These are phyloP conservation scores for Pectinophora gossypiella DNA, from an alignment of 1,140 invertebrate genomes.

Conservation along the genomic window DNA sequence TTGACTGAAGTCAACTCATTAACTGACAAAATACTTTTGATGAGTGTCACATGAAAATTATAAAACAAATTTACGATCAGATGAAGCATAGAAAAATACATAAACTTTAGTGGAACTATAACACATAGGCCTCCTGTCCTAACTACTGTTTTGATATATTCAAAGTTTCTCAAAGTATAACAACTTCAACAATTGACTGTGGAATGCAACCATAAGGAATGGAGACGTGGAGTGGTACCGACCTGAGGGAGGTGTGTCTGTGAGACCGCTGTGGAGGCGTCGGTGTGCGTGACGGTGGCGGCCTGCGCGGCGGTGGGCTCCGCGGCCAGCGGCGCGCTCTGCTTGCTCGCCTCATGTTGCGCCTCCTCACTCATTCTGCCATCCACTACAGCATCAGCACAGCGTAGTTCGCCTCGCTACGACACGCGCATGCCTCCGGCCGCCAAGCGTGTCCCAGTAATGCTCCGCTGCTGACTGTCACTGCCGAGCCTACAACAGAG, in stretches of 20 bases:
- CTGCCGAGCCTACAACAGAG: background rate
- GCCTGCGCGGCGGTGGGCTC: slow-evolving; percentile 30
- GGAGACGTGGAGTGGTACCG: no score
- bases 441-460: slow-evolving; percentile 13
- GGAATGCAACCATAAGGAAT: no score
- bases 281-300: slow-evolving; percentile 27
- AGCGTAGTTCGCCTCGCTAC: background rate
- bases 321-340: slow-evolving; percentile 29
- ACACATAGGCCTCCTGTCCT: no score
- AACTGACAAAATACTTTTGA: no score
- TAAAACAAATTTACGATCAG: no score
- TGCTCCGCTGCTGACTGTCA: slow-evolving; percentile 38
- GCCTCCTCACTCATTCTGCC: slow-evolving; percentile 65
- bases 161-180: no score
- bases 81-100: no score
- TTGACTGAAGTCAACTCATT: no score
- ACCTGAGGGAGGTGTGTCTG: slow-evolving; percentile 51
- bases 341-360: slow-evolving; percentile 51
- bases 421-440: background rate
- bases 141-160: no score
- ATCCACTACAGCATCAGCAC: slow-evolving; percentile 44
- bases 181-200: no score
- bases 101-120: no score
- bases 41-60: no score
- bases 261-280: slow-evolving; percentile 45